A percentile compares a stretch with the other conserved stretches of the same genome.
Evolutionary conservation across 1,140 invertebrate genomes (phyloP).

Genomic region (Battus philenor): DNA sequence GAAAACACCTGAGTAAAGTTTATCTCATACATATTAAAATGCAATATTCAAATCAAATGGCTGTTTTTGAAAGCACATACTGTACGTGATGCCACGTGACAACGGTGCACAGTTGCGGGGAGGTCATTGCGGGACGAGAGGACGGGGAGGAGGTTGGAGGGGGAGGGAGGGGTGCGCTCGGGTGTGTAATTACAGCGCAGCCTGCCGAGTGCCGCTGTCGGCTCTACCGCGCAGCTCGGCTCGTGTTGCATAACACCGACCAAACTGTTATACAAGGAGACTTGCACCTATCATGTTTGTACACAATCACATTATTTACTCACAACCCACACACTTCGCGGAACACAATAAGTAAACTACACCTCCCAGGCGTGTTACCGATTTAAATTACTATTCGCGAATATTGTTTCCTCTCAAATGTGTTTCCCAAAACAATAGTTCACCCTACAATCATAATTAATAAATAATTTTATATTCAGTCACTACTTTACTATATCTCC

Average conservation of each 20-base stretch:
- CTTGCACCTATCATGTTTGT: constrained; percentile 47
- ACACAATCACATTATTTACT: constrained; percentile 55
- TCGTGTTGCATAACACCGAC: constrained; percentile 61
- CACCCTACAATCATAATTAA: too few species aligned
- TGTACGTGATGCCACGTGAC: constrained; percentile 13
- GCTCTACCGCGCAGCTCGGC: constrained; percentile 15
- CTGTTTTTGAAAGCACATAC: constrained; percentile 13
- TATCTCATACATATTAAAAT: constrained; percentile 12
- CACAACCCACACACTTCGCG: constrained; percentile 29
- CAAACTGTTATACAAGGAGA: constrained; percentile 44
- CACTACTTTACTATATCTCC: too few species aligned
- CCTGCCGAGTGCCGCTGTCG: constrained; percentile 26
- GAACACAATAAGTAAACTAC: constrained; percentile 26
- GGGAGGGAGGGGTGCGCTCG: constrained; percentile 15
- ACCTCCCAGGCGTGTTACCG: too few species aligned
- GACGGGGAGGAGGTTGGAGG: constrained; percentile 17
- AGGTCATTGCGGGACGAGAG: constrained; percentile 10
- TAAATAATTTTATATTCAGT: too few species aligned
- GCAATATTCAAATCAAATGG: constrained; percentile 3
- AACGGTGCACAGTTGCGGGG: constrained; percentile 17
- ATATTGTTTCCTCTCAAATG: too few species aligned
- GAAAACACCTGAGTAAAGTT: constrained; percentile 9
- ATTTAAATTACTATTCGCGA: too few species aligned
- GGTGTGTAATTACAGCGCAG: constrained; percentile 58
- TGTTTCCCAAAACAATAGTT: too few species aligned